Evolutionary conservation across 2,113 vertebrate species (phyloP).

Genomic region (Tylochromis polylepis): DNA sequence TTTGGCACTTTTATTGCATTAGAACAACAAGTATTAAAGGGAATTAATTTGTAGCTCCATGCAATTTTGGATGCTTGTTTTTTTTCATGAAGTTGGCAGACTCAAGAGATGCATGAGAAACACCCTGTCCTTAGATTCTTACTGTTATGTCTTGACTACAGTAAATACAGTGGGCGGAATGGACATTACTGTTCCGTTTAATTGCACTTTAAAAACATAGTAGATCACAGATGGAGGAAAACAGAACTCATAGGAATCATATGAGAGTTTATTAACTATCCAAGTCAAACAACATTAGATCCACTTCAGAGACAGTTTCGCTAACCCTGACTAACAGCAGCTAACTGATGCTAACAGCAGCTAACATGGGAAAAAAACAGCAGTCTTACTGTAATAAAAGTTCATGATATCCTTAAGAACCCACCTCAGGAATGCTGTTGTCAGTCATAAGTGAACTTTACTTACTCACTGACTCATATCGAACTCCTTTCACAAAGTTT

Average conservation of each 20-base stretch:
- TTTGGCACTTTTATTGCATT: neutral
- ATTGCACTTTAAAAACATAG: neutral
- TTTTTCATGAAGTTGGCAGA: neutral
- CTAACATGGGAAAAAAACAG: neutral
- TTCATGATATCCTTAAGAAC: neutral
- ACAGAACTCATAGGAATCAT: neutral
- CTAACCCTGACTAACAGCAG: neutral
- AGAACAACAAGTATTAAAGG: neutral
- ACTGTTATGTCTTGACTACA: neutral
- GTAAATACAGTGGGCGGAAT: neutral
- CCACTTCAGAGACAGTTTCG: neutral
- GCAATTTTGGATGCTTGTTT: neutral
- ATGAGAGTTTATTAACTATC: neutral
- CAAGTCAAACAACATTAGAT: neutral
- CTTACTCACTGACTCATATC: accelerated
- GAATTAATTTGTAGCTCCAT: neutral
- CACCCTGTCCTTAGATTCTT: neutral
- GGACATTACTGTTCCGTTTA: neutral
- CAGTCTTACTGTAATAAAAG: neutral
- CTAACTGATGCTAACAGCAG: neutral
- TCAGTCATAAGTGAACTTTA: neutral
- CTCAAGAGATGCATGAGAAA: neutral
- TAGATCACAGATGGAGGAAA: neutral
- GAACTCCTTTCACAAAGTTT: neutral
- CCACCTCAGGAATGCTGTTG: neutral